Percentiles rank a stretch among this genome's conserved stretches.
phyloP scores from a whole-genome alignment of 2,797 vertebrate species.

The Tapera naevia region DNA sequence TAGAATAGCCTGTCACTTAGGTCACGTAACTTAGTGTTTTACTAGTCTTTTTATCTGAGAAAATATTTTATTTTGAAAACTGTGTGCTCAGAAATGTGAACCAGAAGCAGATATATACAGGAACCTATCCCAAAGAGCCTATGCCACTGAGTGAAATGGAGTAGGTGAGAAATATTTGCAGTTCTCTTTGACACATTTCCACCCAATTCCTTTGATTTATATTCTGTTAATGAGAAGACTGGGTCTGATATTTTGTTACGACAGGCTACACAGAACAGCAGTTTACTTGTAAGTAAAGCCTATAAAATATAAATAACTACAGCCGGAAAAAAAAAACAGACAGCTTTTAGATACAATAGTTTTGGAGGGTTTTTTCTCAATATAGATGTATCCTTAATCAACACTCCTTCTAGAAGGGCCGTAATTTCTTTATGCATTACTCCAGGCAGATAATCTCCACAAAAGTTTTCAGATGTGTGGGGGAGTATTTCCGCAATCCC shows the following conservation, averaged over 20 bases:
- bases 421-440: not conserved
- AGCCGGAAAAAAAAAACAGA: not conserved
- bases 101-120: not conserved
- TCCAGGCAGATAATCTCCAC: not conserved
- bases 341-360: not conserved
- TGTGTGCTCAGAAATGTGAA: not conserved
- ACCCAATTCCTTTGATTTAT: not conserved
- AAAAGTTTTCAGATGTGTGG: not conserved
- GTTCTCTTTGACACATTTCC: not conserved
- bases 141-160: not conserved
- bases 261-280: not conserved
- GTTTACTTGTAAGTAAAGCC: not conserved
- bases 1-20: not conserved
- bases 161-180: not conserved
- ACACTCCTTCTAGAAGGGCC: not conserved
- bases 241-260: not conserved
- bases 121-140: not conserved
- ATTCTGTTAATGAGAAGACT: not conserved
- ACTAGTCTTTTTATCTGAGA: not conserved
- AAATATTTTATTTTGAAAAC: not conserved
- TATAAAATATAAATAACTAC: not conserved
- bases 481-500: not conserved
- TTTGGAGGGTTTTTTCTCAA: not conserved
- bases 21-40: not conserved
- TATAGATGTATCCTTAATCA: not conserved